Evolutionary conservation across 2,888 invertebrate species (phyloP), one percentile per base, ranked within the genome.

Genomic region (Esperia sulphurella): DNA sequence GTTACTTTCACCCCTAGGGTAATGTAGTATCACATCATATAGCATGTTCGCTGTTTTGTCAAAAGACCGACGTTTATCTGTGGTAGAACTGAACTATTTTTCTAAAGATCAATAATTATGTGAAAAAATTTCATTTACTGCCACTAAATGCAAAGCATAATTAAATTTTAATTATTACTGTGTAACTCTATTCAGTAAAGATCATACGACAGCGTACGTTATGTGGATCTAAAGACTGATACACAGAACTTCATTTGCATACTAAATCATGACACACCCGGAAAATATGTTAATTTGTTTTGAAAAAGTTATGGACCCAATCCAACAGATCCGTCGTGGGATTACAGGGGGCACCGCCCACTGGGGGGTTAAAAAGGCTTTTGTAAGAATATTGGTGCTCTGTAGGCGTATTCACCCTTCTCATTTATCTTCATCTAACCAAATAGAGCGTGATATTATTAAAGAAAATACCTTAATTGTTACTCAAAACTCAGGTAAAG

Each of bases 271-370:
- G 62, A 60, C 60, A 56, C 57, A 49, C 59, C 59, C 62, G 60
- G 64, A 63, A 72, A 80, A 75, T 76, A 79, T 79, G 79, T 72
- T 79, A 80, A 82, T 82, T 79, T 78, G 76, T 77, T 81, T 74
- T 70, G 70, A 67, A 74, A 77, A 82, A 77, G 77, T 80, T 79
- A 68, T 65, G 63, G 68, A 64, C 60, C 70, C 75, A 75, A 79
- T 78, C 74, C 73, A 61, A 57, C 58, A 65, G 63, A 72, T 71
- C 71, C 71, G 63, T 61, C 59, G 53, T 6, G 50, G 68, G 75
- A 78, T 77, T 75, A 77, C 57, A 51, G 52, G 54, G 55, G 60
- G 51, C 53, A 39, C 35, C 1, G 35, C n/a, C n/a, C 35, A 57
- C 63, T 63, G 59, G 63, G 65, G 68, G 65, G 74, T 74, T 68